Evolutionary conservation across 2,797 vertebrate genomes (phyloP).

Genomic region (Cichlasoma orientale): DNA sequence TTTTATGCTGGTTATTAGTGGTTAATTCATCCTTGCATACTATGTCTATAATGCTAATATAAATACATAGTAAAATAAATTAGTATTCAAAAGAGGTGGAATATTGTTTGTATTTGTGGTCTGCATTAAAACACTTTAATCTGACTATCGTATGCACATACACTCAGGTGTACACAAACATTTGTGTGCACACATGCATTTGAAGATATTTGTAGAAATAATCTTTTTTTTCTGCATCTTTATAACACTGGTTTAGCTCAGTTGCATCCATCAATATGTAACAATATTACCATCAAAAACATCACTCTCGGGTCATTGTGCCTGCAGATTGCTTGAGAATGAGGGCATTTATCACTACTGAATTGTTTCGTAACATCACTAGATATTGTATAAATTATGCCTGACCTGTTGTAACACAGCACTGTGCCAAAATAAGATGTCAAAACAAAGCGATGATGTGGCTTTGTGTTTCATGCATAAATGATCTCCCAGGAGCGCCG

Average conservation of each 20-base stretch:
- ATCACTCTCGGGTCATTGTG: constrained; percentile 1
- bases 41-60: too few relatives aligned
- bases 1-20: too few relatives aligned
- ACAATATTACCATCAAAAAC: not conserved
- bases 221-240: not conserved
- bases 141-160: not conserved
- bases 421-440: constrained; percentile 14
- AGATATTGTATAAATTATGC: not conserved
- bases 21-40: too few relatives aligned
- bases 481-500: not conserved
- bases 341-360: not conserved
- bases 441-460: constrained; percentile 12
- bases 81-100: too few relatives aligned
- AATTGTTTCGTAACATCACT: not conserved
- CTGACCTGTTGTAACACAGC: not conserved
- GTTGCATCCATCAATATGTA: not conserved
- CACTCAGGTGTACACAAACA: not conserved
- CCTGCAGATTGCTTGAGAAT: constrained; percentile 4
- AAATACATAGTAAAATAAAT: too few relatives aligned
- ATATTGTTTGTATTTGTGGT: too few relatives aligned
- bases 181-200: not conserved
- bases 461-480: not conserved
- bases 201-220: not conserved
- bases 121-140: too few relatives aligned
- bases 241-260: not conserved